phyloP scores from a whole-genome alignment of 1,140 invertebrate genomes.

The Drosophila serrata region DNA sequence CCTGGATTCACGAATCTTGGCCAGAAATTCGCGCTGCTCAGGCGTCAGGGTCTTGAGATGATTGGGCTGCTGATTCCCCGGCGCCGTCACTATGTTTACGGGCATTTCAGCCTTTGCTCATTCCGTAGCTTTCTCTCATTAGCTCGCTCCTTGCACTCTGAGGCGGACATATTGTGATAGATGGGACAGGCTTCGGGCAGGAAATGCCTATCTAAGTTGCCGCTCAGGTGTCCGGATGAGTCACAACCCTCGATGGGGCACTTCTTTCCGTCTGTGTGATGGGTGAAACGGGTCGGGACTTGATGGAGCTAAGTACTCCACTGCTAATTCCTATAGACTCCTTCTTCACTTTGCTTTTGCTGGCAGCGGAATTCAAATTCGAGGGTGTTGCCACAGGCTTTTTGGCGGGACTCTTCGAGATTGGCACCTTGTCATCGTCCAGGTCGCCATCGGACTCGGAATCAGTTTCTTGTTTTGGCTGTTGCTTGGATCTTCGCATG shows the following conservation, averaged over 20 bases:
- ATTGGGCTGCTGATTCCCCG: constrained; percentile 83
- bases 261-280: constrained; percentile 88
- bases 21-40: constrained; percentile 91
- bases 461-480: constrained; percentile 84
- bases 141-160: constrained; percentile 92
- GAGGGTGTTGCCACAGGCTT: constrained; percentile 77
- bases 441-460: constrained; percentile 85
- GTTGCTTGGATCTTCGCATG: constrained; percentile 87
- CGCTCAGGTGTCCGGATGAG: constrained; percentile 95
- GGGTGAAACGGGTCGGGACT: constrained; percentile 85
- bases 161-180: constrained; percentile 94
- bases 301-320: constrained; percentile 47
- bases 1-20: constrained; percentile 90
- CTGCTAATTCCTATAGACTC: constrained; percentile 44
- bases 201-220: constrained; percentile 93
- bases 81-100: constrained; percentile 85
- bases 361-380: constrained; percentile 39
- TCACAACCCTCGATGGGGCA: constrained; percentile 96
- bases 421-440: constrained; percentile 85
- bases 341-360: constrained; percentile 73
- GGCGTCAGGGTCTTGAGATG: constrained; percentile 88
- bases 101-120: constrained; percentile 78
- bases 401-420: constrained; percentile 88
- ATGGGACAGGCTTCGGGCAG: constrained; percentile 94
- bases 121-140: constrained; percentile 88